A percentile compares a stretch with the other conserved stretches of the same genome.
phyloP scores from a whole-genome alignment of 2,113 vertebrate species.

The Cyanoliseus patagonus region DNA sequence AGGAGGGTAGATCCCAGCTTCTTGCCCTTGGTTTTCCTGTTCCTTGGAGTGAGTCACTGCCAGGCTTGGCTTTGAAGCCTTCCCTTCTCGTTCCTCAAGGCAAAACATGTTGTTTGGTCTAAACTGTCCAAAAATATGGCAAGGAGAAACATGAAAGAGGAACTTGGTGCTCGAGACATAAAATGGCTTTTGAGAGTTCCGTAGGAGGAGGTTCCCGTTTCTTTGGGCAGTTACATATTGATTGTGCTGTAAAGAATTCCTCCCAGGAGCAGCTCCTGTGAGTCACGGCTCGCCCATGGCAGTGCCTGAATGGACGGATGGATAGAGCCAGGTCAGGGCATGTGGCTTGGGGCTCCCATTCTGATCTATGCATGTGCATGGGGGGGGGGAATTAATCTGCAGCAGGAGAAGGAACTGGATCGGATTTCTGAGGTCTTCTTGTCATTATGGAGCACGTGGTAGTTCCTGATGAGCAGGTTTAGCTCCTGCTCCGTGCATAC shows the following conservation, averaged over 20 bases:
- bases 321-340: not conserved
- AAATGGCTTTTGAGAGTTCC: not conserved
- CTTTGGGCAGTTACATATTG: rapidly evolving
- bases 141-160: slow-evolving; percentile 9
- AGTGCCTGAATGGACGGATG: not conserved
- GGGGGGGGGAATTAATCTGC: not conserved
- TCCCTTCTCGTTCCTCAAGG: not conserved
- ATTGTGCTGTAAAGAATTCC: not conserved
- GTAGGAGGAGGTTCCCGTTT: not conserved
- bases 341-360: not conserved
- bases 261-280: not conserved
- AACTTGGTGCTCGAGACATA: not conserved
- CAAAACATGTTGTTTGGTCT: not conserved
- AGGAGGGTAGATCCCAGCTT: not conserved
- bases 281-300: not conserved
- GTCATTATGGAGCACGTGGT: rapidly evolving
- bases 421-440: not conserved
- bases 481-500: not conserved
- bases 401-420: not conserved
- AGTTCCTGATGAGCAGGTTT: not conserved
- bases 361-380: not conserved
- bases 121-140: not conserved
- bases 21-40: not conserved
- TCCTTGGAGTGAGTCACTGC: not conserved
- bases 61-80: not conserved